A percentile compares a stretch with the other conserved stretches of the same genome.
Conservation (phyloP, 1,140 invertebrate genomes). For the Episyrphus balteatus region DNA sequence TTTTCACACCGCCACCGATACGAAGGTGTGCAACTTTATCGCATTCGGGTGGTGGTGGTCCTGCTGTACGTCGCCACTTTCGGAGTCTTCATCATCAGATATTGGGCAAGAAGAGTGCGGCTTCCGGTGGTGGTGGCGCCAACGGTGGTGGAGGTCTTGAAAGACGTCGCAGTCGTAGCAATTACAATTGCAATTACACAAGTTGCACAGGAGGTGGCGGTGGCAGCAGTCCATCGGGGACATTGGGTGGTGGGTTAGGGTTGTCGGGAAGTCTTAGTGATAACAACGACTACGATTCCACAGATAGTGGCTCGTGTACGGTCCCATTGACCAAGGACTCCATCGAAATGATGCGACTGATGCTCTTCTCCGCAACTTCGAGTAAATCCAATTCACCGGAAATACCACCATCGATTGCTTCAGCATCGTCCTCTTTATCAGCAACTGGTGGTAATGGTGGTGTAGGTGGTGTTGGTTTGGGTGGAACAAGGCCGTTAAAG, state of each 20-base stretch:
- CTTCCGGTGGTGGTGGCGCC: too few relatives aligned
- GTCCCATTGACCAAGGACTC: slow-evolving; percentile 28
- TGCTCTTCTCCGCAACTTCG: slow-evolving; percentile 15
- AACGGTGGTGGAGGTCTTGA: too few relatives aligned
- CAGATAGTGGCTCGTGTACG: slow-evolving; percentile 29
- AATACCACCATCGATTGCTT: slow-evolving; percentile 11
- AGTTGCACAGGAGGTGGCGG: neutral
- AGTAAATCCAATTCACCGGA: slow-evolving; percentile 6
- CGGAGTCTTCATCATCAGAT: too few relatives aligned
- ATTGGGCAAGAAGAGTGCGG: too few relatives aligned
- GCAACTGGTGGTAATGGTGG: neutral
- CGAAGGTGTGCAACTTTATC: slow-evolving; percentile 27
- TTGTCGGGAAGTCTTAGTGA: slow-evolving; percentile 9
- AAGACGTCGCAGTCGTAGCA: too few relatives aligned
- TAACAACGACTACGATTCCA: slow-evolving; percentile 12
- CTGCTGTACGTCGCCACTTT: slow-evolving; percentile 24
- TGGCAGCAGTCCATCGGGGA: neutral
- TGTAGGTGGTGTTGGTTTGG: neutral
- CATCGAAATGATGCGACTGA: slow-evolving; percentile 28
- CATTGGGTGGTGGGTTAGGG: neutral
- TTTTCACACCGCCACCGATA: slow-evolving; percentile 30
- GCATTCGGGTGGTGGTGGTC: slow-evolving; percentile 13
- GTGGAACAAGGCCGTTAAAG: neutral
- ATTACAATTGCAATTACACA: too few relatives aligned
- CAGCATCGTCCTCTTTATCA: neutral